Percentiles rank a stretch among this genome's conserved stretches.
Conservation (phyloP, 2,888 invertebrate species). For the Campoplex nolae region DNA sequence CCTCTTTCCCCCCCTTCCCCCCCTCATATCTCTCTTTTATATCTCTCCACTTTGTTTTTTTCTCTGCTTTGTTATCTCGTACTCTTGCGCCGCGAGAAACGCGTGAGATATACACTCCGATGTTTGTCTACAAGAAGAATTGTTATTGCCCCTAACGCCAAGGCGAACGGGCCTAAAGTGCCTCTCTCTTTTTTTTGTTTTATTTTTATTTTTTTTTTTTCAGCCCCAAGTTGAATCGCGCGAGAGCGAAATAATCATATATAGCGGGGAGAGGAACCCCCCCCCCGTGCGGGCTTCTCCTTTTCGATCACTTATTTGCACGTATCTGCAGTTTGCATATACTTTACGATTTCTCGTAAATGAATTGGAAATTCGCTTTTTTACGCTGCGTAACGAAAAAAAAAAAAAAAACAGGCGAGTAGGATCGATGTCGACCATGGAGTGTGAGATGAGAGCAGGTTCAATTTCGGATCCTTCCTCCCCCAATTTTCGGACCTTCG, state of each 20-base stretch:
- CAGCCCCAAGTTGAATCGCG: conserved; percentile 45
- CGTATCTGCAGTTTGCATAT: conserved; percentile 78
- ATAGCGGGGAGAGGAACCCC: conserved; percentile 32
- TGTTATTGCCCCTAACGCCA: conserved; percentile 60
- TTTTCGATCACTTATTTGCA: conserved; percentile 73
- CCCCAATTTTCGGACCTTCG: conserved; percentile 64
- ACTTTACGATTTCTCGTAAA: conserved; percentile 73
- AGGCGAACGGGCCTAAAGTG: conserved; percentile 40
- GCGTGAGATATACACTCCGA: conserved; percentile 41
- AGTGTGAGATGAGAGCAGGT: background rate
- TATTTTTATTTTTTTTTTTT: background rate
- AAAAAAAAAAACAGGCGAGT: background rate
- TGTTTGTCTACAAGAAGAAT: conserved; percentile 63
- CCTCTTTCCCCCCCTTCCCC: background rate
- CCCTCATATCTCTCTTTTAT: conserved; percentile 35
- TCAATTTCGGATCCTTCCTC: conserved; percentile 56
- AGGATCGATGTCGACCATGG: conserved; percentile 22
- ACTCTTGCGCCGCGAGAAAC: conserved; percentile 18
- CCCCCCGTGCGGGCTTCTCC: background rate
- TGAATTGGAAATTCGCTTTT: conserved; percentile 73
- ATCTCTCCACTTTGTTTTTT: conserved; percentile 22
- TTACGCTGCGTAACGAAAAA: conserved; percentile 35
- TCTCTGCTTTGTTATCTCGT: conserved; percentile 30
- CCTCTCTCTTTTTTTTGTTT: background rate
- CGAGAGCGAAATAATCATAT: conserved; percentile 72